A percentile compares a stretch with the other conserved stretches of the same genome.
Evolutionary conservation across 2,113 vertebrate genomes (phyloP).

Genomic region (Heloderma charlesbogerti): DNA sequence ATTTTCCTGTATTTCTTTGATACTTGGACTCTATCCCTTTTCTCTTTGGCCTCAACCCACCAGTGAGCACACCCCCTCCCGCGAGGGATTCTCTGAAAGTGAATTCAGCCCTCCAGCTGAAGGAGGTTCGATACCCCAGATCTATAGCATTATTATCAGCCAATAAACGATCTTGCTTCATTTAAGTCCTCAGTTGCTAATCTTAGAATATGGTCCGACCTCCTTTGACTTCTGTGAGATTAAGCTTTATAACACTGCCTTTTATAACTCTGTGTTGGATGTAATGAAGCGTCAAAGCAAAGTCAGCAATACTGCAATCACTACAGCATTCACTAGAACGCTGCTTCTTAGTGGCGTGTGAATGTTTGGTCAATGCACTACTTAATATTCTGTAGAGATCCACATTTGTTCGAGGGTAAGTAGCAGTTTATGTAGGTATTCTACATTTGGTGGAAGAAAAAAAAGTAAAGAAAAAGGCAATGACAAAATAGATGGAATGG

Average conservation of each 20-base stretch:
- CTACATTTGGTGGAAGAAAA: not conserved
- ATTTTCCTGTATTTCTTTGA: too few species aligned
- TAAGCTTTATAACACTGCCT: not conserved
- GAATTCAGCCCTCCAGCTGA: too few species aligned
- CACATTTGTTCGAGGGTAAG: not conserved
- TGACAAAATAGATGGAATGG: not conserved
- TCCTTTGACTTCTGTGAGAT: not conserved
- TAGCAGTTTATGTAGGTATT: not conserved
- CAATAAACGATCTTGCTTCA: not conserved
- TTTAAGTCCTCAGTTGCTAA: not conserved
- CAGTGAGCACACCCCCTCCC: too few species aligned
- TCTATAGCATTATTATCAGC: too few species aligned
- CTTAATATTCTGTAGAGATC: not conserved
- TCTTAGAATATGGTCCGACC: not conserved
- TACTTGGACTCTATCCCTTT: too few species aligned
- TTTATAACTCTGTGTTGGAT: not conserved
- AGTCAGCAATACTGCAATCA: not conserved
- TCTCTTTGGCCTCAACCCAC: too few species aligned
- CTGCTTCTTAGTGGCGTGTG: not conserved
- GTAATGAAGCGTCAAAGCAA: not conserved
- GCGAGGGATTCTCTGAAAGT: too few species aligned
- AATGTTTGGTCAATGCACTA: not conserved
- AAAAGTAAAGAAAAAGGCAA: not conserved
- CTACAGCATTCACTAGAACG: not conserved
- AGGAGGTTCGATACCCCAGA: too few species aligned